Base-by-base conservation (phyloP, 1,140 invertebrate genomes). In the Cyclina sinensis region DNA sequence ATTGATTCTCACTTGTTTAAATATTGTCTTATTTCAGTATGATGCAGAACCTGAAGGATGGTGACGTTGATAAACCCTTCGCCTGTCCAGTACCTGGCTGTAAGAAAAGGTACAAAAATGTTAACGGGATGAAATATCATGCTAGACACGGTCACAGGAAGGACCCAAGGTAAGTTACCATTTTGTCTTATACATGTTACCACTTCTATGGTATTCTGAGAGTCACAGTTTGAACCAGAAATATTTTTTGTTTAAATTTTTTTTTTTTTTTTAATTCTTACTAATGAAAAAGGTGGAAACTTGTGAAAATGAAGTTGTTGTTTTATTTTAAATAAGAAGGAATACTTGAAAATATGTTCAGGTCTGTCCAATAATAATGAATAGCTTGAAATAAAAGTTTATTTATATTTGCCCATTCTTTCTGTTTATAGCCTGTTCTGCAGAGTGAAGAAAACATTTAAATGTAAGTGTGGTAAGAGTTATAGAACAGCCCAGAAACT, bases 41-140 rank as follows among this genome's bases (percentile, higher is more conserved):
- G 91, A 91, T 93, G 82, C 95, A 91, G 70, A 93, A 93, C 43
- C 95, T 92, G 70, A 92, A 94, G 46, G 92, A 91, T 73, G 81
- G 73, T 48, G 93, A 94, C 62, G 93, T 92, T 12, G 97, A 98
- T 91, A 98, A 98, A 92, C 97, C 97, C 0, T 98, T 97, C 95
- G 97, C 97, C 16, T 98, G 97, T 95, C 97, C 97, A 0, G 97
- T 98, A 30, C 97, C 97, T 48, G 97, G 97, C n/a, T 98, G 98
- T 95, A 97, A 97, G 93, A 98, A 98, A 93, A 96, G 97, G 37
- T 98, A 98, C 95, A 98, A 98, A 94, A 98, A 98, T 94, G 97
- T 98, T n/a, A 98, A 98, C 95, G 97, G 98, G 51, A 98, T 98
- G 90, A 98, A 98, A 94, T 98, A 98, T 93, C 98, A 98, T 95